A percentile compares a stretch with the other conserved stretches of the same genome.
Conservation (phyloP, 2,113 vertebrate species). For the Sakesphorus luctuosus region DNA sequence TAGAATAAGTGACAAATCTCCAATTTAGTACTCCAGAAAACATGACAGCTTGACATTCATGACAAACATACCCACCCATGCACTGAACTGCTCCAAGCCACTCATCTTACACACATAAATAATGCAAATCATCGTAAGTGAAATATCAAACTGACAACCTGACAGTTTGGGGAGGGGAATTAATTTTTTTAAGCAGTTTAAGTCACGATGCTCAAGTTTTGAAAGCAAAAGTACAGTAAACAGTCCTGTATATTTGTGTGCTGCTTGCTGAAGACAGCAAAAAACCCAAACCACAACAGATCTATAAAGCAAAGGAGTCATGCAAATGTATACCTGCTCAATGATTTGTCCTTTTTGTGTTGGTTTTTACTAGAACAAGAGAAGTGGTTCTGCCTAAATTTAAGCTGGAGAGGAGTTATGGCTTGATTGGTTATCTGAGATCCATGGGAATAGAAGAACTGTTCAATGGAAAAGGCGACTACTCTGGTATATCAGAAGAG, state of each 20-base stretch:
- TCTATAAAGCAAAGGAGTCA: background rate
- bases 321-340: background rate
- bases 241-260: background rate
- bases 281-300: background rate
- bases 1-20: background rate
- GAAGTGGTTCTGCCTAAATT: constrained; percentile 92
- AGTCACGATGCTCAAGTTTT: background rate
- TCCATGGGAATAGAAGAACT: constrained; percentile 87
- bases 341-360: background rate
- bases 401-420: constrained; percentile 92
- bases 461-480: constrained; percentile 83
- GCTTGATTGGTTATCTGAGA: constrained; percentile 86
- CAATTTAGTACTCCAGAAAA: background rate
- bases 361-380: constrained; percentile 81
- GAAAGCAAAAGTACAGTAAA: background rate
- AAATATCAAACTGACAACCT: background rate
- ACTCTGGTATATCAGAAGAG: constrained; percentile 86
- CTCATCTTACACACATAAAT: background rate
- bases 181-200: background rate
- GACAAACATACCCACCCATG: background rate
- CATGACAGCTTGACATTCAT: background rate
- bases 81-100: background rate
- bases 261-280: background rate
- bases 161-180: background rate
- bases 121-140: background rate